A percentile compares a stretch with the other conserved stretches of the same genome.
These are phyloP conservation scores for Leptopilina boulardi DNA, from an alignment of 1,140 invertebrate species.

Conservation along the genomic window DNA sequence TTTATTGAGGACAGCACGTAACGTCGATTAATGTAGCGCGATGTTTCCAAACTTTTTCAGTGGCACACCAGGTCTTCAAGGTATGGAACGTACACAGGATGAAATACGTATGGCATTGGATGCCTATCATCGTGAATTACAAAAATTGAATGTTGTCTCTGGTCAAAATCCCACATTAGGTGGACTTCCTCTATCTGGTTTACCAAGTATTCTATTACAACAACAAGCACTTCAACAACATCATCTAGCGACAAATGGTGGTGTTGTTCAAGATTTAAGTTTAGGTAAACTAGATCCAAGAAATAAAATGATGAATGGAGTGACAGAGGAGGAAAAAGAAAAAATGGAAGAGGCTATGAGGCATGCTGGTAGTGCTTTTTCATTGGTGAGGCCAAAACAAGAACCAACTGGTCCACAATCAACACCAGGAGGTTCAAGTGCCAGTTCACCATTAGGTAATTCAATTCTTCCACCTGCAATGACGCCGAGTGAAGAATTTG, in stretches of 20 bases:
- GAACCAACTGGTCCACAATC: slow-evolving; percentile 83
- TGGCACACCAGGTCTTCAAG: slow-evolving; percentile 75
- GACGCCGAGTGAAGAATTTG: slow-evolving; percentile 86
- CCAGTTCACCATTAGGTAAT: slow-evolving; percentile 87
- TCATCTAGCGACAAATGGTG: slow-evolving; percentile 78
- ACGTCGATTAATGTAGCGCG: slow-evolving; percentile 75
- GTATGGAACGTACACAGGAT: slow-evolving; percentile 87
- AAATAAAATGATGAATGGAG: slow-evolving; percentile 82
- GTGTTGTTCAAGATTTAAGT: slow-evolving; percentile 89
- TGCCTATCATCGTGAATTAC: slow-evolving; percentile 93
- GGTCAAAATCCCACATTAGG: slow-evolving; percentile 78
- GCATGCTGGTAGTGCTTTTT: slow-evolving; percentile 90
- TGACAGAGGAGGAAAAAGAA: slow-evolving; percentile 80
- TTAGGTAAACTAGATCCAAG: slow-evolving; percentile 85
- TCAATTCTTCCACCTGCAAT: slow-evolving; percentile 88
- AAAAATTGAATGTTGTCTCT: slow-evolving; percentile 85
- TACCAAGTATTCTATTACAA: slow-evolving; percentile 82
- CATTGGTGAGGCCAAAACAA: slow-evolving; percentile 87
- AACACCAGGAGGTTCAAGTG: slow-evolving; percentile 79
- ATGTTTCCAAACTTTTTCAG: slow-evolving; percentile 90
- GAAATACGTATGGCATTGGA: slow-evolving; percentile 92
- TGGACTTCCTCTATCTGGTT: slow-evolving; percentile 76
- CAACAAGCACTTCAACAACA: slow-evolving; percentile 84
- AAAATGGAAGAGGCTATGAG: slow-evolving; percentile 84
- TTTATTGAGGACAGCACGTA: slow-evolving; percentile 79